Evolutionary conservation across 2,888 invertebrate species (phyloP), one percentile per base, ranked within the genome.

Genomic region (Conops quadrifasciatus): DNA sequence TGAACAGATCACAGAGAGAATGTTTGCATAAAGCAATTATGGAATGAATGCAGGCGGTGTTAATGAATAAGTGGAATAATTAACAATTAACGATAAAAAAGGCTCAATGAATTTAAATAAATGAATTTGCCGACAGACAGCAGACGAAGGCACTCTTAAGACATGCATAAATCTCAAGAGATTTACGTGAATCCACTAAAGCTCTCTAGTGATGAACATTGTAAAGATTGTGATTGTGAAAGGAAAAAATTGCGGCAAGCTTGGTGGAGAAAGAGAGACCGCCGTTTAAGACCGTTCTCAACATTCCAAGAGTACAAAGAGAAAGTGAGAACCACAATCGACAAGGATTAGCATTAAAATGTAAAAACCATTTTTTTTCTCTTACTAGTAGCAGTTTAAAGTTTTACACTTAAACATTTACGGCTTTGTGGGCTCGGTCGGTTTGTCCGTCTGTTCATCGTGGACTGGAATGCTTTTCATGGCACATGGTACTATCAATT

Each of bases 341-440:
- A 72, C 73, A 71, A 73, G 74, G 76, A 78, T 78, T 75, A 73
- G 69, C 75, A 75, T 73, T 79, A 72, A 77, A 77, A 78, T 73
- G 75, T 21, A 62, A 62, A 24, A 49, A 24, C 26, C 28, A 24
- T 60, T 69, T 47, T n/a, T 26, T 11, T 43, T 21, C 21, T n/a
- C n/a, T n/a, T n/a, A n/a, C n/a, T n/a, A n/a, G n/a, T 45, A 26
- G 56, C 28, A 56, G 21, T 56, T 64, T 28, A 53, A 58, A 59
- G 47, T 59, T 43, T 28, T 65, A 47, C 30, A 49, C n/a, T 60
- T 49, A 51, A 60, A 36, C 45, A 30, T 58, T 36, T 19, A 53
- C 60, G 16, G 21, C 24, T 47, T 58, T 30, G 36, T 13, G 26
- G 24, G 19, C 21, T 56, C 24, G 21, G 24, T 58, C 30, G 7